Conservation (phyloP, 2,797 vertebrate genomes). For the Malurus leucopterus region DNA sequence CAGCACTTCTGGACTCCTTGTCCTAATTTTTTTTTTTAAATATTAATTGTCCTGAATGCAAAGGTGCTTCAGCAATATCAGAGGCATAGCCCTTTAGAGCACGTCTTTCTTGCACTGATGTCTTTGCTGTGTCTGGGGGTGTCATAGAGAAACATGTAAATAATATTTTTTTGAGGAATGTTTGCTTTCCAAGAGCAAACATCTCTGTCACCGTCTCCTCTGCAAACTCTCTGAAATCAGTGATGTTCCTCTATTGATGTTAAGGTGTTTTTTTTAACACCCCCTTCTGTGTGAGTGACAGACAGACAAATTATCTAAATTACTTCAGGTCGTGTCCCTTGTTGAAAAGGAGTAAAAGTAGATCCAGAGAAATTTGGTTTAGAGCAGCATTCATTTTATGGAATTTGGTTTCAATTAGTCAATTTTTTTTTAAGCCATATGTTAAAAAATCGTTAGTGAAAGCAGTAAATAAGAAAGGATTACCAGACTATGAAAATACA, state of each 20-base stretch:
- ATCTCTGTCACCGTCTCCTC: not conserved
- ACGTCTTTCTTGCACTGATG: not conserved
- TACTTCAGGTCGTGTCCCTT: not conserved
- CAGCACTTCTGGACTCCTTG: not conserved
- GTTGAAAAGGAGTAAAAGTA: not conserved
- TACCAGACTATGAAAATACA: not conserved
- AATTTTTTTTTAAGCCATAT: not conserved
- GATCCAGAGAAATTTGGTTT: not conserved
- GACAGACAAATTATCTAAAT: not conserved
- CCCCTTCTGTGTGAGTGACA: not conserved
- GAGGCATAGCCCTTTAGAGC: not conserved
- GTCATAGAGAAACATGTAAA: not conserved
- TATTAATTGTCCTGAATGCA: not conserved
- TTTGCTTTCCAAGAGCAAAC: not conserved
- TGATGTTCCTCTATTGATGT: not conserved
- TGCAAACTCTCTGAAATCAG: not conserved
- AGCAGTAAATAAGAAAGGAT: not conserved
- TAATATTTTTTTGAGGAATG: not conserved
- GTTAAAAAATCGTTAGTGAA: not conserved
- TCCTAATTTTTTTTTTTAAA: too few relatives aligned
- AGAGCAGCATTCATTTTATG: not conserved
- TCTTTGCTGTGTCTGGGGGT: not conserved
- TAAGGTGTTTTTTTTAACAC: not conserved
- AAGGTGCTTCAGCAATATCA: not conserved
- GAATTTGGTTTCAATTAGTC: not conserved